Evolutionary conservation across 2,797 vertebrate species (phyloP), one percentile per base, ranked within the genome.

Genomic region (Mormyrus hasselquistii): DNA sequence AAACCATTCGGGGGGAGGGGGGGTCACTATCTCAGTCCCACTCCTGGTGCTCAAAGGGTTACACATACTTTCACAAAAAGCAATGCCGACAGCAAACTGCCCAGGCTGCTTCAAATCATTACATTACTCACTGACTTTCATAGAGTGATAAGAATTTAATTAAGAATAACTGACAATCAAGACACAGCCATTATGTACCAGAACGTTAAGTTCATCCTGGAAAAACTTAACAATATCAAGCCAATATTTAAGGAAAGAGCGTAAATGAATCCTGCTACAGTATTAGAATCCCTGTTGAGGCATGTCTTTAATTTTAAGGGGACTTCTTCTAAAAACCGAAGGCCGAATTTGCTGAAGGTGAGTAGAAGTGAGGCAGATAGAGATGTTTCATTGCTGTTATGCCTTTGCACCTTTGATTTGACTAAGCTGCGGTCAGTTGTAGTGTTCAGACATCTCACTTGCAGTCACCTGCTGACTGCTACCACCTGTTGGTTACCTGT

Each of bases 1-100:
- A 52, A 59, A 87, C 55, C 59, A 47, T 41, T 88, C 57, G 29
- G 41, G 29, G 76, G 41, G 34, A 29, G 49, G 55, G 84, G 47
- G 50, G 50, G 87, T 89, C 62, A 88, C 25, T 73, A 57, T 73
- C 12, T 65, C 55, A 88, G 88, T 34, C 41, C 22, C 2, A 25
- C 22, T 87, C 73, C 52, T 50, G 22, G 52, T 41, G 86, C 47
- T 62, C 57, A 47, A 7, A 79, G 65, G 83, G 53, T 16, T 41
- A 82, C 59, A 25, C 73, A 65, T 2, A 59, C 83, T 57, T 88
- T 88, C 53, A 86, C 7, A 10, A 50, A 76, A 69, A 3, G 7
- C 49, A 53, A 6, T 7, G 14, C 22, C n/a, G 1, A 5, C 29
- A 53, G 29, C 53, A 19, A 3, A n/a, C 41, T 19, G 44, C 25